Conservation (phyloP, 2,888 invertebrate genomes). For the Drepanosiphum platanoidis region DNA sequence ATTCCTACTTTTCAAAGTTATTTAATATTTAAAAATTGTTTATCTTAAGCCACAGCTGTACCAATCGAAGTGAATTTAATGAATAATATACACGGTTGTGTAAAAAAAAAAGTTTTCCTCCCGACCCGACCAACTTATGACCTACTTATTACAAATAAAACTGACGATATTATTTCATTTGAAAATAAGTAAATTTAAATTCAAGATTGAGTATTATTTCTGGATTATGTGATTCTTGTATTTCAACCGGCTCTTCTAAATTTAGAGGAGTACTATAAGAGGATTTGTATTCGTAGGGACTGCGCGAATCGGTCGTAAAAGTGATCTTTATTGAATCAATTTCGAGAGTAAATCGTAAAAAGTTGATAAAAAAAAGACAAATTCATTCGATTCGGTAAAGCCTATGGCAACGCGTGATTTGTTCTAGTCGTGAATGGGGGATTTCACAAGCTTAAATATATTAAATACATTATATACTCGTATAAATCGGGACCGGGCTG, state of each 20-base stretch:
- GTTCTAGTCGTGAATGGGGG: not conserved
- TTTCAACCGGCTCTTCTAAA: not conserved
- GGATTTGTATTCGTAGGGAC: not conserved
- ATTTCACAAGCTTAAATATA: not conserved
- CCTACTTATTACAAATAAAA: not conserved
- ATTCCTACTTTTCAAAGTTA: not conserved
- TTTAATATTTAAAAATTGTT: not conserved
- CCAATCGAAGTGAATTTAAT: not conserved
- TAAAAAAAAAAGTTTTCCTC: not conserved
- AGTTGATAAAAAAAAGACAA: conserved; percentile 13
- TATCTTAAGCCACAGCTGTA: not conserved
- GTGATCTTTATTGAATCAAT: not conserved
- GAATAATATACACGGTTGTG: not conserved
- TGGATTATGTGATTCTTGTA: not conserved
- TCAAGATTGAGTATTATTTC: not conserved
- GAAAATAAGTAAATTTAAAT: not conserved
- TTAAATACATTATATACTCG: not conserved
- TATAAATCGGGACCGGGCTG: not conserved
- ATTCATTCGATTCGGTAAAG: not conserved
- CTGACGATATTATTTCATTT: not conserved
- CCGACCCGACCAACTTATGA: not conserved
- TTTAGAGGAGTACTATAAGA: not conserved
- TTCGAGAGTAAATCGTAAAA: conserved; percentile 21
- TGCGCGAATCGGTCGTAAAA: not conserved
- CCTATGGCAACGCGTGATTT: not conserved